phyloP scores from a whole-genome alignment of 2,797 vertebrate species.

The Bucorvus abyssinicus region DNA sequence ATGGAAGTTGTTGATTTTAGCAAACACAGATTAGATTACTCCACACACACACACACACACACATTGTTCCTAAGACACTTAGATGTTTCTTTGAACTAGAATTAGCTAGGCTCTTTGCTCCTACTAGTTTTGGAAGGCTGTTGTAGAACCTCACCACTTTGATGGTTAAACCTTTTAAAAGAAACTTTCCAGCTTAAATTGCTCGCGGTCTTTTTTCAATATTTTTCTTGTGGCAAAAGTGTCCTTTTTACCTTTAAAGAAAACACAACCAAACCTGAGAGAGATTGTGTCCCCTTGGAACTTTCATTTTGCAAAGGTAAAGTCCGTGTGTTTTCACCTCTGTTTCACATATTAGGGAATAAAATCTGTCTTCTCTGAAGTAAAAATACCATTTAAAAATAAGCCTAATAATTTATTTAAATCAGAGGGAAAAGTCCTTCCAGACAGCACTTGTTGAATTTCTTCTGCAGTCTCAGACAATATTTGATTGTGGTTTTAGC shows the following conservation, averaged over 20 bases:
- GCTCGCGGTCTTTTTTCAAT: neutral
- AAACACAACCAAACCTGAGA: neutral
- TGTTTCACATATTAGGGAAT: neutral
- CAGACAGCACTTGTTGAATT: neutral
- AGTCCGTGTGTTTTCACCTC: neutral
- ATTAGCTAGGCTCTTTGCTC: neutral
- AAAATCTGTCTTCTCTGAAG: neutral
- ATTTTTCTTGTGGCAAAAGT: neutral
- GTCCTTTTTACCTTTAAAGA: neutral
- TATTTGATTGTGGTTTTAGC: neutral
- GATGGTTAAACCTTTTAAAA: neutral
- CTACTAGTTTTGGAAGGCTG: neutral
- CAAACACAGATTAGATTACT: neutral
- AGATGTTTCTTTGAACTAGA: neutral
- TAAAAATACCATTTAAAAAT: neutral
- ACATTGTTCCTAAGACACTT: neutral
- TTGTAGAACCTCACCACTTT: neutral
- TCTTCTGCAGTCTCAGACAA: neutral
- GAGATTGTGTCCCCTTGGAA: neutral
- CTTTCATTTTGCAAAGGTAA: neutral
- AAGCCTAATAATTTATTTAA: neutral
- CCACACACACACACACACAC: too few relatives aligned
- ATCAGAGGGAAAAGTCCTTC: neutral
- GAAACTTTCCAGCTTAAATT: neutral
- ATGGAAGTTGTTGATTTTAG: neutral